Evolutionary conservation across 2,113 vertebrate genomes (phyloP).

Genomic region (Rhynchomys soricoides): DNA sequence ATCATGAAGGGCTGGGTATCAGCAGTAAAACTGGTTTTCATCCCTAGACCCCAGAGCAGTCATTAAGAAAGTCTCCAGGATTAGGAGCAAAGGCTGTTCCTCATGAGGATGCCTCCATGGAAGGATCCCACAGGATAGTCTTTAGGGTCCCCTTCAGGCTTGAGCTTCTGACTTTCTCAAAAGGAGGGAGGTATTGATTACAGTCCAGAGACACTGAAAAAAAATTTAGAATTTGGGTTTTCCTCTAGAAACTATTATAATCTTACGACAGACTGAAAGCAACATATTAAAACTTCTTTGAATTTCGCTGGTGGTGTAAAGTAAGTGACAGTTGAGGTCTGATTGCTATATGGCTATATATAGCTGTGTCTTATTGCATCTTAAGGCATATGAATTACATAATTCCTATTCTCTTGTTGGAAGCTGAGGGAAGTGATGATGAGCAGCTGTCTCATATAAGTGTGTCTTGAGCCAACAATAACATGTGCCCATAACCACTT

Average conservation of each 20-base stretch:
- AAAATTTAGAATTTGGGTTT: neutral
- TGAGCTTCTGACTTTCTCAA: neutral
- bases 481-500: neutral
- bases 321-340: conserved; percentile 8
- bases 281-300: neutral
- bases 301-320: conserved; percentile 10
- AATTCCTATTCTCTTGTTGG: conserved; percentile 17
- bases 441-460: neutral
- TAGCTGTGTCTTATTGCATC: neutral
- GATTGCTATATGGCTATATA: neutral
- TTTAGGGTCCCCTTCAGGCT: neutral
- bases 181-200: neutral
- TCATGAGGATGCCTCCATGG: neutral
- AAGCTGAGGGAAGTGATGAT: neutral
- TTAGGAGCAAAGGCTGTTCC: neutral
- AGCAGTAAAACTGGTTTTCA: neutral
- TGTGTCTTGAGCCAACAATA: neutral
- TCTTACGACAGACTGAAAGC: neutral
- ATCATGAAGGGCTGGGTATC: neutral
- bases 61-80: neutral
- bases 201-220: neutral
- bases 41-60: neutral
- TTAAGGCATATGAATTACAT: conserved; percentile 27
- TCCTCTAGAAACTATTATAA: neutral
- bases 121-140: neutral